These are phyloP conservation scores for Tetropium fuscum DNA, from an alignment of 2,888 invertebrate species.

Conservation along the genomic window DNA sequence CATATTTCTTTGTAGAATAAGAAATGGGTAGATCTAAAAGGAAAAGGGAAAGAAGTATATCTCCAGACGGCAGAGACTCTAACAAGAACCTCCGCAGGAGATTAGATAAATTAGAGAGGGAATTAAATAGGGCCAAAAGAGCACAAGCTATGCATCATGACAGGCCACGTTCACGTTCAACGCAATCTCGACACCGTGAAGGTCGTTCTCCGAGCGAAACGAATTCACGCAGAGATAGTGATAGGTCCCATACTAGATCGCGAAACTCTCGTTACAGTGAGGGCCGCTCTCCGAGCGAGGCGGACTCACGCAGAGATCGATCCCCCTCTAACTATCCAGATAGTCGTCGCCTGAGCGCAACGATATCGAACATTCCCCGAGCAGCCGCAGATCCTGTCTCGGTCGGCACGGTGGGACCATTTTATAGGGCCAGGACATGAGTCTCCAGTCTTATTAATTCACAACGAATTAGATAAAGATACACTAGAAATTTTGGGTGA, in stretches of 20 bases:
- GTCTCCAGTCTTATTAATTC: neutral
- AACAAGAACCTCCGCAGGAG: neutral
- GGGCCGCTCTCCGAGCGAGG: slow-evolving; percentile 4
- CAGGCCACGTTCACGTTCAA: neutral
- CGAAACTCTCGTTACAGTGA: neutral
- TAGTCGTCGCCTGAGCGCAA: neutral
- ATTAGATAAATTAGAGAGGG: neutral
- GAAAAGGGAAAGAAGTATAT: neutral
- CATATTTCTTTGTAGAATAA: neutral
- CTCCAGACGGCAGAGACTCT: neutral
- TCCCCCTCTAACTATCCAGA: neutral
- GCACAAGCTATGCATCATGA: neutral
- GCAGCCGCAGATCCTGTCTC: neutral
- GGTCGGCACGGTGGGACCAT: neutral
- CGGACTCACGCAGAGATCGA: slow-evolving; percentile 4
- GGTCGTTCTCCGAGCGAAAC: slow-evolving; percentile 3
- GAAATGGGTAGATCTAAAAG: neutral
- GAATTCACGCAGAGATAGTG: neutral
- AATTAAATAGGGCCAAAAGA: too few species aligned
- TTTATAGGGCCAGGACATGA: neutral
- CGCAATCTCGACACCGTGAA: neutral
- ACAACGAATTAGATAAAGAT: neutral
- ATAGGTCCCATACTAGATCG: neutral
- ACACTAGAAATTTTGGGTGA: neutral
- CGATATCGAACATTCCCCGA: neutral